A percentile compares a stretch with the other conserved stretches of the same genome.
phyloP scores from a whole-genome alignment of 2,113 vertebrate species.

The Sapayoa aenigma region DNA sequence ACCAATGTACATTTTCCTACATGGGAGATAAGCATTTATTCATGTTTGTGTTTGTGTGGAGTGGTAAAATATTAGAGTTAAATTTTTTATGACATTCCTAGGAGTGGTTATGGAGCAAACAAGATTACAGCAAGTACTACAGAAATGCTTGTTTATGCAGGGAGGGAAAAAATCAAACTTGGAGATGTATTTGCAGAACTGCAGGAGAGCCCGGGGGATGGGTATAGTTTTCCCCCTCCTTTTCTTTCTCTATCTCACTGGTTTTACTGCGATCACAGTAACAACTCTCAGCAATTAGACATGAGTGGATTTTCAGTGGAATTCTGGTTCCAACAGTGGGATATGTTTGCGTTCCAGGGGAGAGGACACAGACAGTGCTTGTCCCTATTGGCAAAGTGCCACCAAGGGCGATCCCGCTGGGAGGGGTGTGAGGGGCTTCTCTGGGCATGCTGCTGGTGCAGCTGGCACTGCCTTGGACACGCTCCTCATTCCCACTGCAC shows the following conservation, averaged over 20 bases:
- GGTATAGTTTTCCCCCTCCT: neutral
- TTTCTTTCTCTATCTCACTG: neutral
- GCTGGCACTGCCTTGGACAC: neutral
- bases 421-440: neutral
- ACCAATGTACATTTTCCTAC: rapidly evolving
- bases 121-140: slow-evolving; percentile 36
- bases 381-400: rapidly evolving
- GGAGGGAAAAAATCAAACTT: neutral
- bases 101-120: slow-evolving; percentile 36
- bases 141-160: slow-evolving; percentile 1
- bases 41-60: neutral
- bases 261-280: neutral
- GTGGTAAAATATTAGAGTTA: neutral
- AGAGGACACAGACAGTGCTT: rapidly evolving
- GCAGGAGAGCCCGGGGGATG: neutral
- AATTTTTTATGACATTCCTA: slow-evolving; percentile 42
- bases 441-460: neutral
- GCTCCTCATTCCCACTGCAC: neutral
- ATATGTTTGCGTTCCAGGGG: rapidly evolving
- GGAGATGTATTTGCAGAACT: neutral
- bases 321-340: rapidly evolving
- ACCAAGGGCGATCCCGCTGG: neutral
- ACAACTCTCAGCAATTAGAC: neutral
- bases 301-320: neutral
- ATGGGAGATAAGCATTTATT: neutral